Evolutionary conservation across 2,113 vertebrate species (phyloP).

Genomic region (Dipodomys spectabilis): DNA sequence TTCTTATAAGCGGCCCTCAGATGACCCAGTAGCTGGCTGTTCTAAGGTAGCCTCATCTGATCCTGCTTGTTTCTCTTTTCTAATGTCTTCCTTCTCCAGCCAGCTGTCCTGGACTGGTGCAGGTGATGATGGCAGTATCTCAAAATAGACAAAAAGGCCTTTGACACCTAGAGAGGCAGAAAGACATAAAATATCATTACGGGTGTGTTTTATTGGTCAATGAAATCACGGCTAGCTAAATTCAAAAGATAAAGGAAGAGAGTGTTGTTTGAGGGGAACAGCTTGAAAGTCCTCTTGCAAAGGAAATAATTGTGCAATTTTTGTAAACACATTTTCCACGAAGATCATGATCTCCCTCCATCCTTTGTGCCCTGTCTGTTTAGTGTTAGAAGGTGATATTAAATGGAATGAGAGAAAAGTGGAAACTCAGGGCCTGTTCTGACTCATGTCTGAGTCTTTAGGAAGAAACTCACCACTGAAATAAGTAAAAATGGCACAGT

Average conservation of each 20-base stretch:
- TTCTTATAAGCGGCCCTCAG: neutral
- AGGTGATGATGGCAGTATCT: neutral
- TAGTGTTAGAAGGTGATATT: neutral
- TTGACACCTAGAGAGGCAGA: neutral
- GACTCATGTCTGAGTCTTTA: neutral
- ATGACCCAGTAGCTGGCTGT: neutral
- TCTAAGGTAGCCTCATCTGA: neutral
- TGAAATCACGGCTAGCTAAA: neutral
- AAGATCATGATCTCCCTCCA: neutral
- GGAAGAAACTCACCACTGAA: neutral
- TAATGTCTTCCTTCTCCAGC: neutral
- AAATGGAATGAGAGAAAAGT: neutral
- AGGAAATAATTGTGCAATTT: neutral
- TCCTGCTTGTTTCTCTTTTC: neutral
- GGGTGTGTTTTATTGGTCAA: neutral
- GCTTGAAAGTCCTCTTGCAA: neutral
- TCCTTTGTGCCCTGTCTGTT: neutral
- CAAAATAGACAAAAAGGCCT: neutral
- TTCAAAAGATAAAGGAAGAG: neutral
- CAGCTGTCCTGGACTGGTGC: neutral
- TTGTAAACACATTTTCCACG: neutral
- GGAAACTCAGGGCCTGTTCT: neutral
- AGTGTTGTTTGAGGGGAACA: neutral
- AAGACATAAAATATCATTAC: neutral
- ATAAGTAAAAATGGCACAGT: neutral